Conservation (phyloP, 2,113 vertebrate genomes). For the Ramphastos sulfuratus region DNA sequence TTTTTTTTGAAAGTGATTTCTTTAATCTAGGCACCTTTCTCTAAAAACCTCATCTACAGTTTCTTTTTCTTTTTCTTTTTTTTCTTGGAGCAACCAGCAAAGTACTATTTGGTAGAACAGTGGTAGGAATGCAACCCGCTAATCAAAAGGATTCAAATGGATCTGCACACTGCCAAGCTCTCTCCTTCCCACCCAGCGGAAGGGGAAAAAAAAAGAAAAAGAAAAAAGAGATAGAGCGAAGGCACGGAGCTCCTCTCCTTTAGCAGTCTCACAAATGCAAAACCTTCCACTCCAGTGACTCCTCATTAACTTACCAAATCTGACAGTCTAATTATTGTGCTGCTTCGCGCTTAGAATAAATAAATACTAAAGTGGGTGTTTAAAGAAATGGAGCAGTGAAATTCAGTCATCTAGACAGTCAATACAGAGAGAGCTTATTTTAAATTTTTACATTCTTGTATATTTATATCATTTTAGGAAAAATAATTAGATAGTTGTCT, state of each 20-base stretch:
- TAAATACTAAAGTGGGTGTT: conserved; percentile 83
- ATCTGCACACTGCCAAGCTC: conserved; percentile 48
- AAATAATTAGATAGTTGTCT: conserved; percentile 81
- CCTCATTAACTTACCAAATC: conserved; percentile 82
- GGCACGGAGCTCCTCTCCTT: conserved; percentile 51
- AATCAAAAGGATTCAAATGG: conserved; percentile 78
- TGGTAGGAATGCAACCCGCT: conserved; percentile 61
- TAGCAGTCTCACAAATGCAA: conserved; percentile 72
- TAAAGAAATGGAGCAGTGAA: conserved; percentile 75
- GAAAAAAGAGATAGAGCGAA: conserved; percentile 58
- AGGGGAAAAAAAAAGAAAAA: conserved; percentile 34
- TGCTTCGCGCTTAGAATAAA: conserved; percentile 81
- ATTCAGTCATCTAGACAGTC: conserved; percentile 79
- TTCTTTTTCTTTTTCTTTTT: background rate
- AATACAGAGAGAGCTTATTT: conserved; percentile 79
- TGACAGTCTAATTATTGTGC: conserved; percentile 85
- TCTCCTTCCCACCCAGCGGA: conserved; percentile 71
- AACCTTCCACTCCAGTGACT: conserved; percentile 76
- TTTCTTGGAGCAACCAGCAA: conserved; percentile 25
- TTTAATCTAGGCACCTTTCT: conserved; percentile 31
- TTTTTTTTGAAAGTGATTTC: background rate
- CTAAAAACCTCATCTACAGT: conserved; percentile 33
- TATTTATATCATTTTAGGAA: conserved; percentile 76
- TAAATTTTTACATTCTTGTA: conserved; percentile 77
- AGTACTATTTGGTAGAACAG: conserved; percentile 54